Evolutionary conservation across 2,888 invertebrate species (phyloP).

Genomic region (Oscheius sp.): DNA sequence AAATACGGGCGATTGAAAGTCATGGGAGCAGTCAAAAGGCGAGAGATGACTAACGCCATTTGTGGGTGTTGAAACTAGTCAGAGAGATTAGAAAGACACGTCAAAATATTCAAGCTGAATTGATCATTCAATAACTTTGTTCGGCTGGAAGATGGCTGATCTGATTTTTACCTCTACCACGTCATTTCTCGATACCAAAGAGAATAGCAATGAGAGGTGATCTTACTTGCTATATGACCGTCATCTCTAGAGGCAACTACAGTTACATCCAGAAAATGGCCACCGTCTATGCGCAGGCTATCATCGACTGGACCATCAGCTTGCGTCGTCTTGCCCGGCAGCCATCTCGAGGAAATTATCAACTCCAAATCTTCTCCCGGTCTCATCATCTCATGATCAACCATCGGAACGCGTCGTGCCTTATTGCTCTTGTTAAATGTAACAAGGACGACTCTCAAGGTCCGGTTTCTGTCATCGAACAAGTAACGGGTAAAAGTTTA

Average conservation of each 20-base stretch:
- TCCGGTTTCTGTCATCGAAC: neutral
- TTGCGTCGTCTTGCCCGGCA: neutral
- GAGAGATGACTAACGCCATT: too few relatives aligned
- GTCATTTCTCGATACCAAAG: neutral
- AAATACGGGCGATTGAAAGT: too few relatives aligned
- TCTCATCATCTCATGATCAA: neutral
- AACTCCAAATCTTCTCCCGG: neutral
- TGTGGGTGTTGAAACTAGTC: too few relatives aligned
- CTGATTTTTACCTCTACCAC: neutral
- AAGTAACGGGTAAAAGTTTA: too few relatives aligned
- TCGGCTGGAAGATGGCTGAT: neutral
- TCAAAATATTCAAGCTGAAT: too few relatives aligned
- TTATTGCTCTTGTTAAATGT: neutral
- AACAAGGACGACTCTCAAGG: neutral
- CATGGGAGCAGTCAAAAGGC: too few relatives aligned
- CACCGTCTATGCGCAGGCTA: neutral
- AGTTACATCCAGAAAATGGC: neutral
- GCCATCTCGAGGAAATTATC: neutral
- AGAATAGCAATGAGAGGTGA: neutral
- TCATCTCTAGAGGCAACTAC: neutral
- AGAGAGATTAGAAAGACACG: too few relatives aligned
- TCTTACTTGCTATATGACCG: neutral
- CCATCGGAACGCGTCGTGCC: neutral
- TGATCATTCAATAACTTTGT: too few relatives aligned
- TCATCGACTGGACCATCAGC: constrained; percentile 10